Evolutionary conservation across 92 coral and sea anemone species (phyloP).

Genomic region (Phenganax subtilis): DNA sequence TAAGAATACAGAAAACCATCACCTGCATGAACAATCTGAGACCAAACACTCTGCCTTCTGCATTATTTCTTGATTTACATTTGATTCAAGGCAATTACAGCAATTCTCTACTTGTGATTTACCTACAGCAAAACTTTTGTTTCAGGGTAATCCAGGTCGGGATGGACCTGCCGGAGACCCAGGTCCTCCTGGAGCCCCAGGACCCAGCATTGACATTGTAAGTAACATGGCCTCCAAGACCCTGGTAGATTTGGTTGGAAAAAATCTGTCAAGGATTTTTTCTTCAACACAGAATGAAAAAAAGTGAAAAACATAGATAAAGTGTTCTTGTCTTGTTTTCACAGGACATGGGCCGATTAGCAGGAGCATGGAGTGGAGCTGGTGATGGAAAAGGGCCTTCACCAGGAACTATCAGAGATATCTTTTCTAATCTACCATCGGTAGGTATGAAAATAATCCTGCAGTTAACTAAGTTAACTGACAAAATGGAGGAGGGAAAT

Average conservation of each 20-base stretch:
- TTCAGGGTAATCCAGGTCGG: conserved; percentile 40
- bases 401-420: conserved; percentile 9
- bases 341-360: conserved; percentile 37
- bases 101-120: not conserved
- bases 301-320: too few species aligned
- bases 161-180: conserved; percentile 65
- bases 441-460: not conserved
- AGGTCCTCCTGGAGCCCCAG: conserved; percentile 67
- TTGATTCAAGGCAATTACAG: too few species aligned
- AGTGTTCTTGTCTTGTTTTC: not conserved
- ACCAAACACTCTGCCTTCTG: too few species aligned
- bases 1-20: not conserved
- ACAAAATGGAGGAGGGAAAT: too few species aligned
- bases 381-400: conserved; percentile 33
- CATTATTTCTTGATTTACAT: too few species aligned
- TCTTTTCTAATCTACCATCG: conserved; percentile 23
- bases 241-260: not conserved
- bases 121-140: not conserved
- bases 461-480: too few species aligned
- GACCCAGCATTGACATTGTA: conserved; percentile 43
- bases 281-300: too few species aligned
- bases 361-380: conserved; percentile 17
- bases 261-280: too few species aligned
- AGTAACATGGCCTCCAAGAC: not conserved
- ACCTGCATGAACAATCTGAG: not conserved